Percentiles rank a stretch among this genome's conserved stretches.
Conservation (phyloP, 2,888 invertebrate genomes). For the Rhagonycha fulva region DNA sequence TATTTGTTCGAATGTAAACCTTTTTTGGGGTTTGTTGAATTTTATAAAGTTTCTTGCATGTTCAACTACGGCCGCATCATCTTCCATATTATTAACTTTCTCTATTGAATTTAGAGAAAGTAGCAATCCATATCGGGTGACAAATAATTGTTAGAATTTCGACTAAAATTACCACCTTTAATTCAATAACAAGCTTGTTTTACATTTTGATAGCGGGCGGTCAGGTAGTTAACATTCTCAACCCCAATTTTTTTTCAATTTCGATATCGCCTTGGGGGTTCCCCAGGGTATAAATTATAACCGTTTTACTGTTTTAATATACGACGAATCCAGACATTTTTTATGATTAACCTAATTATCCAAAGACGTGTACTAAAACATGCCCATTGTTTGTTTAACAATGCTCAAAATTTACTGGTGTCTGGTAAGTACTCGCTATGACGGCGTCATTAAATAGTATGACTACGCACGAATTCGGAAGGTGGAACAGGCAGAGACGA, state of each 20-base stretch:
- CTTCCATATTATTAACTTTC: not conserved
- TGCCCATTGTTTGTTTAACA: not conserved
- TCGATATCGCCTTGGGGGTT: not conserved
- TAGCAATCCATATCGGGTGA: not conserved
- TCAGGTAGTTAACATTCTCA: not conserved
- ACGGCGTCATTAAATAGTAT: slow-evolving; percentile 2
- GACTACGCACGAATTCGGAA: not conserved
- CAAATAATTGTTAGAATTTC: not conserved
- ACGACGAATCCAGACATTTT: not conserved
- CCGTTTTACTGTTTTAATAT: not conserved
- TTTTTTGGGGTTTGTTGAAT: slow-evolving; percentile 20
- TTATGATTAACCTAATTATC: not conserved
- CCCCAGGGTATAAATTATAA: not conserved
- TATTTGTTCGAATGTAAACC: slow-evolving; percentile 37
- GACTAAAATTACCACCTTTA: not conserved
- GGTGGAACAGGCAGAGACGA: not conserved
- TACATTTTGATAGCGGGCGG: not conserved
- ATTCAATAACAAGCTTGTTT: not conserved
- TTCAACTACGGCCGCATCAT: not conserved
- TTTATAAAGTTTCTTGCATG: slow-evolving; percentile 13
- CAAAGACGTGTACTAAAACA: not conserved
- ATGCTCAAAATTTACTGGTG: not conserved
- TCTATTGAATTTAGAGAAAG: not conserved
- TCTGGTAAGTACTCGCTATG: not conserved
- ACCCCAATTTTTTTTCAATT: not conserved